These are phyloP conservation scores for Pelecanoides urinatrix DNA, from an alignment of 2,113 vertebrate genomes.

Conservation along the genomic window DNA sequence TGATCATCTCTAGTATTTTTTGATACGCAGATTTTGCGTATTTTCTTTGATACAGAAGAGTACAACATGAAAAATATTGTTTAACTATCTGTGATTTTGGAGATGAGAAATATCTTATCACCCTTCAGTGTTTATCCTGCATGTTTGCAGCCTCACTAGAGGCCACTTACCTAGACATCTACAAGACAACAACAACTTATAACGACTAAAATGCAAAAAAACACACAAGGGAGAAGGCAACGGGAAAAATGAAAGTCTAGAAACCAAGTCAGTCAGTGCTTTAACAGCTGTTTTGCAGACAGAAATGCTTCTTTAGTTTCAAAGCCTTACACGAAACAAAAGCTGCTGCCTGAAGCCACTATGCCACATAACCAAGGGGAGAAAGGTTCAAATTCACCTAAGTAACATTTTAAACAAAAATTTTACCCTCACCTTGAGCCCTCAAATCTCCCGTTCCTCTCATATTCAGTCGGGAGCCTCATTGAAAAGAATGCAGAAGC, in stretches of 20 bases:
- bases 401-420: slow-evolving; percentile 67
- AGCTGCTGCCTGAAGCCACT: slow-evolving; percentile 25
- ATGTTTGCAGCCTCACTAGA: neutral
- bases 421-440: slow-evolving; percentile 96
- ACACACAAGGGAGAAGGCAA: slow-evolving; percentile 18
- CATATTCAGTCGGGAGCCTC: slow-evolving; percentile 97
- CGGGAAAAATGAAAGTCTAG: slow-evolving; percentile 22
- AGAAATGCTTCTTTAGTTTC: slow-evolving; percentile 45
- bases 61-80: neutral
- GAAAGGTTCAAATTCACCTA: slow-evolving; percentile 57
- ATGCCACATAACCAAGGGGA: slow-evolving; percentile 15
- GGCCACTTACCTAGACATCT: neutral
- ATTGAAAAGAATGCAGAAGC: slow-evolving; percentile 79
- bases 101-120: neutral
- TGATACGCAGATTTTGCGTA: neutral
- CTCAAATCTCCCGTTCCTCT: slow-evolving; percentile 99
- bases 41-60: too few species aligned
- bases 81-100: neutral
- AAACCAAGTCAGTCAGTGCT: slow-evolving; percentile 34
- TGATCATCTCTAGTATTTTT: neutral
- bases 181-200: slow-evolving; percentile 22
- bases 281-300: slow-evolving; percentile 44
- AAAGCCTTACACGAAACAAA: slow-evolving; percentile 31
- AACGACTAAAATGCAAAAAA: neutral
- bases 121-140: neutral